Conservation (phyloP, 2,113 vertebrate genomes). For the Ctenomys sociabilis region DNA sequence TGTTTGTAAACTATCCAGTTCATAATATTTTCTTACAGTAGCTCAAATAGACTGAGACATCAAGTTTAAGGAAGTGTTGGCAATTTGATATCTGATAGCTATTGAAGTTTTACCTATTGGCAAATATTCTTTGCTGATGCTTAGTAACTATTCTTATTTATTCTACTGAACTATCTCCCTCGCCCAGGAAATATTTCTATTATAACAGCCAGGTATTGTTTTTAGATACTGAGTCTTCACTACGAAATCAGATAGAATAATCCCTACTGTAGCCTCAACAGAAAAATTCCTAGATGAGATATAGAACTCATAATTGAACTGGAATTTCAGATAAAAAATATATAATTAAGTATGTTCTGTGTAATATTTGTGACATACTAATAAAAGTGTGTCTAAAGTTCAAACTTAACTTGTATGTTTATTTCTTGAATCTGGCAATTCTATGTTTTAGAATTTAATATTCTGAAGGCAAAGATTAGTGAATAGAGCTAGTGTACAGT, state of each 20-base stretch:
- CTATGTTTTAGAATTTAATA: neutral
- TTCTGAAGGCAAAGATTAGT: neutral
- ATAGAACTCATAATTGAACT: neutral
- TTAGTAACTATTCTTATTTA: neutral
- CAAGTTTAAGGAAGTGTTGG: neutral
- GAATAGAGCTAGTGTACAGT: neutral
- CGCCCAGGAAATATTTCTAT: neutral
- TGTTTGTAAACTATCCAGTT: neutral
- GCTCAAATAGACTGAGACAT: neutral
- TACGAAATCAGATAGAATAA: conserved; percentile 12
- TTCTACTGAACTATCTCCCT: too few species aligned
- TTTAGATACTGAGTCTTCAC: conserved; percentile 26
- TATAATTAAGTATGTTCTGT: neutral
- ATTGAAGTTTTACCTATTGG: neutral
- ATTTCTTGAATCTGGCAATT: conserved; percentile 31
- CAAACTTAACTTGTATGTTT: conserved; percentile 35
- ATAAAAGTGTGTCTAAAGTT: conserved; percentile 31
- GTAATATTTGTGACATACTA: neutral
- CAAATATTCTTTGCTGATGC: neutral
- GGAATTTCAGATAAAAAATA: conserved; percentile 27
- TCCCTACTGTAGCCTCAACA: neutral
- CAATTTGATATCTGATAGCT: neutral
- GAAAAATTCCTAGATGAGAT: neutral
- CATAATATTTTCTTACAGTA: neutral
- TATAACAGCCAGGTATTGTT: neutral